Conservation (phyloP, 2,113 vertebrate species). For the Isurus oxyrinchus region DNA sequence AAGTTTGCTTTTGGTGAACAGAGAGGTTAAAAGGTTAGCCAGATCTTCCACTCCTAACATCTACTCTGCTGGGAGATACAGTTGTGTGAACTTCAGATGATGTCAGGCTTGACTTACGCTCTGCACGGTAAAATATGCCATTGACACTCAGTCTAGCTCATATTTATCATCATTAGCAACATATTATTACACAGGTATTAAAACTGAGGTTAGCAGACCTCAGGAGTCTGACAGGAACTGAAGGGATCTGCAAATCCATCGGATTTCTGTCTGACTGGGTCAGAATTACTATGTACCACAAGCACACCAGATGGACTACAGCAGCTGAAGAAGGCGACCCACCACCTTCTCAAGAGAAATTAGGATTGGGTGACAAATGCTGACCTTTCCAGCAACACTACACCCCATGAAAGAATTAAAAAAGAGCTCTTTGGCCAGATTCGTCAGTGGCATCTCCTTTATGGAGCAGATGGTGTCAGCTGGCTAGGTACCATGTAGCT, state of each 20-base stretch:
- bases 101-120: no score
- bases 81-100: not conserved
- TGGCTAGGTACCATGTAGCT: no score
- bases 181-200: not conserved
- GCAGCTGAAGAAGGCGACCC: no score
- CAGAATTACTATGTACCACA: not conserved
- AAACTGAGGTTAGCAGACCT: not conserved
- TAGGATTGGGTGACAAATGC: no score
- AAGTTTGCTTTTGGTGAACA: not conserved
- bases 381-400: no score
- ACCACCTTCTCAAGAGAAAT: no score
- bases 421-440: no score
- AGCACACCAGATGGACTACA: not conserved
- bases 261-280: not conserved
- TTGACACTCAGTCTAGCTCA: not conserved
- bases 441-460: no score
- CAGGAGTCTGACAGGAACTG: no score
- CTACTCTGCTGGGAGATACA: not conserved
- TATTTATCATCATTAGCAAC: not conserved
- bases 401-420: no score
- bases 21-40: not conserved
- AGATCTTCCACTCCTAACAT: not conserved
- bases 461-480: no score
- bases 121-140: not conserved
- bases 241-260: no score